Conservation (phyloP, 2,113 vertebrate genomes). For the Bos indicus region DNA sequence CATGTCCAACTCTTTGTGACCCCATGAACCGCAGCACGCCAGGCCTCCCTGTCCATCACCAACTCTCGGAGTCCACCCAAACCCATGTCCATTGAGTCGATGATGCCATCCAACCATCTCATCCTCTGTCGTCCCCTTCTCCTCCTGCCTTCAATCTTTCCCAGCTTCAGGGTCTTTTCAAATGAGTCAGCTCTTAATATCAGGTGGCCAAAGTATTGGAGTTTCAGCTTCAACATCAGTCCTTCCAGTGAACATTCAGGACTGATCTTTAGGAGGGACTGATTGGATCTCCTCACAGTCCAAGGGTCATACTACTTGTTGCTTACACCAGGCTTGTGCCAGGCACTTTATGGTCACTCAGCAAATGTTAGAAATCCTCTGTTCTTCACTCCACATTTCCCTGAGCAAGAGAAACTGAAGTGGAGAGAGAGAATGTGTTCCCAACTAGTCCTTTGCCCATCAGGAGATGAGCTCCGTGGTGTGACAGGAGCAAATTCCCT, state of each 20-base stretch:
- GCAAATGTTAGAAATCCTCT: not conserved
- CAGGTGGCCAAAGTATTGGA: not conserved
- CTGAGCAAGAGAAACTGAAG: not conserved
- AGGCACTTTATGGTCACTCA: not conserved
- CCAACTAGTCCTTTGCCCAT: not conserved
- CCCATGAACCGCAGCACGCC: fast-evolving
- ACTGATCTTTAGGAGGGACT: not conserved
- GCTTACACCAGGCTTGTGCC: not conserved
- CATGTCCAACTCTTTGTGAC: not conserved
- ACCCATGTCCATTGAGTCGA: not conserved
- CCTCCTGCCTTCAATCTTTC: not conserved
- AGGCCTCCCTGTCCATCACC: not conserved
- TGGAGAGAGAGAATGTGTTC: not conserved
- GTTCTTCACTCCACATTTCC: not conserved
- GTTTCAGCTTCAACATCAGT: too few species aligned
- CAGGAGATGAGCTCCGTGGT: not conserved
- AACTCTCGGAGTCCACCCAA: not conserved
- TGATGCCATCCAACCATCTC: not conserved
- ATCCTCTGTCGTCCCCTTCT: not conserved
- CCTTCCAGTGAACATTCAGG: not conserved
- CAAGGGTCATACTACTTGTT: not conserved
- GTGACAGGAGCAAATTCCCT: not conserved
- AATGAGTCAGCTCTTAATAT: not conserved
- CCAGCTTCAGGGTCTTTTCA: not conserved
- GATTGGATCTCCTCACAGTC: not conserved